Evolutionary conservation across 1,140 invertebrate genomes (phyloP).

Genomic region (Drosophila kikkawai): DNA sequence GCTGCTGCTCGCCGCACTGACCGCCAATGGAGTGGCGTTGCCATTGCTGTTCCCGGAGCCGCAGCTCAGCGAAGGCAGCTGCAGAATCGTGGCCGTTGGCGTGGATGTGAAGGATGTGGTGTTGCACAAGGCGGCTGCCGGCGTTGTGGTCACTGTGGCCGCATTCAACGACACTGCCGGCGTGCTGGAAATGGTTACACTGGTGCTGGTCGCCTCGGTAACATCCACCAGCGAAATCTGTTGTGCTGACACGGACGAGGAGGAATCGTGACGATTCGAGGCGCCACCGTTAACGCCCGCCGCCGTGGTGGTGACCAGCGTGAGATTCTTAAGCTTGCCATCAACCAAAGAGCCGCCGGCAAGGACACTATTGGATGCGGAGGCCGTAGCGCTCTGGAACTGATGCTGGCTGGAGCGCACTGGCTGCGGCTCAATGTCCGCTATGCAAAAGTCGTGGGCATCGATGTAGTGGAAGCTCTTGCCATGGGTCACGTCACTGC

Average conservation of each 20-base stretch:
- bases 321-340: constrained; percentile 79
- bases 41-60: neutral
- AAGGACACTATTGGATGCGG: constrained; percentile 56
- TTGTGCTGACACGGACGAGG: constrained; percentile 19
- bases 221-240: constrained; percentile 69
- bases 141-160: constrained; percentile 54
- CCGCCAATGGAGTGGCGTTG: constrained; percentile 34
- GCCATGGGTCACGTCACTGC: constrained; percentile 62
- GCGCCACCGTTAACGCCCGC: neutral
- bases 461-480: constrained; percentile 76
- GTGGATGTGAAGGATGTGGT: constrained; percentile 48
- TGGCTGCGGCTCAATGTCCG: constrained; percentile 68
- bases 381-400: constrained; percentile 26
- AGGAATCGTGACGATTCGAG: constrained; percentile 21
- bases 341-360: constrained; percentile 50
- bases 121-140: constrained; percentile 50
- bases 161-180: constrained; percentile 55
- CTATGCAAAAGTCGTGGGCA: constrained; percentile 72
- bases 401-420: constrained; percentile 53
- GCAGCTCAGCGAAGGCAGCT: constrained; percentile 56
- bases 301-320: constrained; percentile 68
- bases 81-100: constrained; percentile 65
- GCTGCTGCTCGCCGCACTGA: constrained; percentile 68
- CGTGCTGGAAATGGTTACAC: constrained; percentile 72
- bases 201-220: constrained; percentile 72